Base-by-base conservation (phyloP, 2,113 vertebrate genomes). In the Gulo gulo region DNA sequence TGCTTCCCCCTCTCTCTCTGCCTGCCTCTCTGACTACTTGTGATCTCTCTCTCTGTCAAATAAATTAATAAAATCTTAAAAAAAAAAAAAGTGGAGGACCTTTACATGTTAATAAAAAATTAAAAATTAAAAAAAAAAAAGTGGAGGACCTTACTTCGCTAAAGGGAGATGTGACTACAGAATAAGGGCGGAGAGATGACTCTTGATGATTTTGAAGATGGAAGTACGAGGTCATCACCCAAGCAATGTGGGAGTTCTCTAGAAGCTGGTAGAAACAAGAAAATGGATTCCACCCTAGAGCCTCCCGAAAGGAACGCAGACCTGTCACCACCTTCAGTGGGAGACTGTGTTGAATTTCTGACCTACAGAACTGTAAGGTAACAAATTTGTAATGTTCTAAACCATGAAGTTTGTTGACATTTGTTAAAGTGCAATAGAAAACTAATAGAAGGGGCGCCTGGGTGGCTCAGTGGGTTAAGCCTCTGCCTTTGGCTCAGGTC, bases 391-490 rank as follows among this genome's bases (percentile, higher is more conserved):
- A 50, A 47, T 59, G 2, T 79, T 88, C n/a, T 59, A 88, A 85
- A 69, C 7, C 13, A 18, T 2, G 36, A 65, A 36, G 0, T 42
- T 29, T 87, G 24, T 82, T 36, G 5, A 42, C 39, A 71, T 91
- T 82, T 71, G 31, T 82, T 82, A 92, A 3, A 36, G 29, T n/a
- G 15, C 11, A 87, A 82, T 39, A 84, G 29, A 85, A 89, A 63
- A 42, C 7, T 52, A 85, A 81, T 34, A 71, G 4, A 61, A 65
- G n/a, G n/a, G n/a, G n/a, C n/a, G n/a, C n/a, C n/a, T n/a, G n/a
- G n/a, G n/a, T n/a, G n/a, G n/a, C n/a, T n/a, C n/a, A n/a, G n/a
- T n/a, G n/a, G n/a, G n/a, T n/a, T n/a, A n/a, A n/a, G n/a, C n/a
- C n/a, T n/a, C n/a, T n/a, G n/a, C n/a, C n/a, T n/a, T n/a, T n/a